Percentiles rank a stretch among this genome's conserved stretches.
phyloP scores from a whole-genome alignment of 2,113 vertebrate genomes.

The Oreocharis arfaki region DNA sequence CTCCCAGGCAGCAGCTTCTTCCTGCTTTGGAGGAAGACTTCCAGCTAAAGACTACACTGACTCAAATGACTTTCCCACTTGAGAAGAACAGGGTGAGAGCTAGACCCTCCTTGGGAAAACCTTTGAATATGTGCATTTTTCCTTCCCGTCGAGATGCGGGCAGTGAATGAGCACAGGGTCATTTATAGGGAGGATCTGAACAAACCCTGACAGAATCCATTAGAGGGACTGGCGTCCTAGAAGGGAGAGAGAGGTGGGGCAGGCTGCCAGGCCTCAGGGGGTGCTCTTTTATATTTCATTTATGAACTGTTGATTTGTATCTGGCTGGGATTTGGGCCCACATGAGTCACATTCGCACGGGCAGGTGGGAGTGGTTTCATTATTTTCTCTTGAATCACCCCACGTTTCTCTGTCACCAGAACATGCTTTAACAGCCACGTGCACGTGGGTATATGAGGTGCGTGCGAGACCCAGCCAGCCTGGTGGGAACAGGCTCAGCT shows the following conservation, averaged over 20 bases:
- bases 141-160: not conserved
- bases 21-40: not conserved
- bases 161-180: not conserved
- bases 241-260: not conserved
- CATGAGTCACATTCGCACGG: not conserved
- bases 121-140: not conserved
- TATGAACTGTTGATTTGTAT: slow-evolving; percentile 2
- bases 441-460: not conserved
- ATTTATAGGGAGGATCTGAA: not conserved
- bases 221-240: not conserved
- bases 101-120: not conserved
- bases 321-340: not conserved
- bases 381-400: slow-evolving; percentile 42
- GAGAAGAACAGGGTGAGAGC: not conserved
- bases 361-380: slow-evolving; percentile 23
- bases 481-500: not conserved
- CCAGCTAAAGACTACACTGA: not conserved
- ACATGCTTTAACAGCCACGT: not conserved
- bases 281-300: not conserved
- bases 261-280: not conserved
- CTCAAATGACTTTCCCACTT: not conserved
- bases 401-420: not conserved
- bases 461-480: not conserved
- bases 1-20: not conserved
- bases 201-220: not conserved